Evolutionary conservation across 2,113 vertebrate species (phyloP).

Genomic region (Plecturocebus donacophilus): DNA sequence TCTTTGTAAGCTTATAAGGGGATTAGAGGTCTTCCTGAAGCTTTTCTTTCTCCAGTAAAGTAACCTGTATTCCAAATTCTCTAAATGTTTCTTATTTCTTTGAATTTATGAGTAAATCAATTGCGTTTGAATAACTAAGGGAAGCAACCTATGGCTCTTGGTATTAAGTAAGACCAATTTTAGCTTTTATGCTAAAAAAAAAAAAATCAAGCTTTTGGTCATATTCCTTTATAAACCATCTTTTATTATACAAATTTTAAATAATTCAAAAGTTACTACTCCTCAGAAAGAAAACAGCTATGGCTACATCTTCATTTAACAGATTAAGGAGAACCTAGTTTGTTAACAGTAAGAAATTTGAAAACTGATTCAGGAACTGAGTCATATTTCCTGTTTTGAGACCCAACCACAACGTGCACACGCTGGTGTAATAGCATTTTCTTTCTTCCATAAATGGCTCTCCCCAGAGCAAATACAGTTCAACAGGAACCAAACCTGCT

Average conservation of each 20-base stretch:
- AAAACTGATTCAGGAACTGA: constrained; percentile 88
- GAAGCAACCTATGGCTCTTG: not conserved
- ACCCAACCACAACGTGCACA: constrained; percentile 81
- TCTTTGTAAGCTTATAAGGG: not conserved
- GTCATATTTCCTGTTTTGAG: constrained; percentile 87
- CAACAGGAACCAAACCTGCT: constrained; percentile 83
- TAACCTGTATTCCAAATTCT: not conserved
- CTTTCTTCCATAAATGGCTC: constrained; percentile 90
- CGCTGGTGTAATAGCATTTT: constrained; percentile 75
- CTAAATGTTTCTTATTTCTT: not conserved
- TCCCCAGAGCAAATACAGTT: constrained; percentile 67
- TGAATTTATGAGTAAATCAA: constrained; percentile 14
- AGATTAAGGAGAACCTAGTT: constrained; percentile 62
- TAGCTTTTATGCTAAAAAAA: constrained; percentile 41
- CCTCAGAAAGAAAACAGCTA: constrained; percentile 60
- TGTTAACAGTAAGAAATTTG: constrained; percentile 71
- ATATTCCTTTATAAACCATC: not conserved
- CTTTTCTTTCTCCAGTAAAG: constrained; percentile 19
- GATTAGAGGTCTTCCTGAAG: not conserved
- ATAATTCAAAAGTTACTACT: constrained; percentile 12
- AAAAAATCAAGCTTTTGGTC: not conserved
- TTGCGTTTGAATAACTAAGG: not conserved
- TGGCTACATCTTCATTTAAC: constrained; percentile 49
- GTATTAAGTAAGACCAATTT: constrained; percentile 26
- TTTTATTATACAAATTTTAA: constrained; percentile 16